Percentiles rank a stretch among this genome's conserved stretches.
Conservation (phyloP, 2,797 vertebrate genomes). For the Enoplosus armatus region DNA sequence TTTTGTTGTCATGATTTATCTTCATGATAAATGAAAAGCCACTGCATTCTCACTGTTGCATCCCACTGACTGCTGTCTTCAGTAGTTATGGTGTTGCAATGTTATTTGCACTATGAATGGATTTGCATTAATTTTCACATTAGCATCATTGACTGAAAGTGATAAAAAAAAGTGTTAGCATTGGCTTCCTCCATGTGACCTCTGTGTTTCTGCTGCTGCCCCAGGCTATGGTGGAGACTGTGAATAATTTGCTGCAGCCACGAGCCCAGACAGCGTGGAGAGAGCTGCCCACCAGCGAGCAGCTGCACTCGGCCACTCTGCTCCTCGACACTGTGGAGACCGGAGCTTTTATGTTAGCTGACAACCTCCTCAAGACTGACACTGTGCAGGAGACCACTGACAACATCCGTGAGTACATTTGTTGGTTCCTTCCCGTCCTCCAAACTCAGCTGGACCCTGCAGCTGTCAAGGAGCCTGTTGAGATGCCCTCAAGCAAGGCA, state of each 20-base stretch:
- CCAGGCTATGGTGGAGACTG: constrained; percentile 98
- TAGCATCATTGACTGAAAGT: constrained; percentile 35
- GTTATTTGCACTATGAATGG: constrained; percentile 36
- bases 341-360: constrained; percentile 97
- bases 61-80: constrained; percentile 54
- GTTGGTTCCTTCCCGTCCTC: constrained; percentile 4
- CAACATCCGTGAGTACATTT: constrained; percentile 94
- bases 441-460: constrained; percentile 33
- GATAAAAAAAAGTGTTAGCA: constrained; percentile 40
- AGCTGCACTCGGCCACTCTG: constrained; percentile 95
- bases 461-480: constrained; percentile 30
- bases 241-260: constrained; percentile 97
- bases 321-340: constrained; percentile 97
- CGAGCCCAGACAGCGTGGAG: constrained; percentile 93
- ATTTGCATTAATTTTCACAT: constrained; percentile 53
- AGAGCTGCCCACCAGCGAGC: constrained; percentile 92
- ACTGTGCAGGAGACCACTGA: constrained; percentile 96
- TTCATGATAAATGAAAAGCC: constrained; percentile 63
- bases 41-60: constrained; percentile 49
- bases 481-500: constrained; percentile 59
- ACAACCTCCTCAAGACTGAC: constrained; percentile 99
- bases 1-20: constrained; percentile 65
- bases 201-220: constrained; percentile 64
- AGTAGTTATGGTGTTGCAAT: constrained; percentile 27
- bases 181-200: constrained; percentile 61